Conservation (phyloP, 2,113 vertebrate species). For the Microcebus tavaratra region DNA sequence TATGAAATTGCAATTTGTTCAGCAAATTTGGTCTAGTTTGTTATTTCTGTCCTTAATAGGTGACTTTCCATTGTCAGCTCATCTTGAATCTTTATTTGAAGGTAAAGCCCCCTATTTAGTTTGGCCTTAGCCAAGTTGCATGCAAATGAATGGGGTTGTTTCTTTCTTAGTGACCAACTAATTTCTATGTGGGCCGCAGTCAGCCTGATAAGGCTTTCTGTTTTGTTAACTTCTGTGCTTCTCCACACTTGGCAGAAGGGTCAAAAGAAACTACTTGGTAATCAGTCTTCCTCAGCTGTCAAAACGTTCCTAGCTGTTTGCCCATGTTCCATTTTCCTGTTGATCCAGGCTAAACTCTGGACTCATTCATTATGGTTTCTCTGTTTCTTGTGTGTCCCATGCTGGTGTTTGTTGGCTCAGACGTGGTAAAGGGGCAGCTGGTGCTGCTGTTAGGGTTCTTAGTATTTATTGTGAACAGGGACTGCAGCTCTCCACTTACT, state of each 20-base stretch:
- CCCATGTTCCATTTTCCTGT: not conserved
- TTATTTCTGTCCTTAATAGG: not conserved
- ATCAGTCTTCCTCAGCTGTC: not conserved
- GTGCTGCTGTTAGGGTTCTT: no score
- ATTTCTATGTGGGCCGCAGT: not conserved
- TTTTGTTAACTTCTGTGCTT: not conserved
- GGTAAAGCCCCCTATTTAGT: not conserved
- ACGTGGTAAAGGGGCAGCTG: not conserved
- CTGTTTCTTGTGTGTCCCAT: not conserved
- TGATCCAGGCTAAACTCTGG: not conserved
- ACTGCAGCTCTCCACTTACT: not conserved
- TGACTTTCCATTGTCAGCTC: not conserved
- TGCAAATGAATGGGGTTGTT: not conserved
- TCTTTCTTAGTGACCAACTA: not conserved
- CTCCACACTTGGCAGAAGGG: not conserved
- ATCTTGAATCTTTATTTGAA: not conserved
- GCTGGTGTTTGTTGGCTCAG: not conserved
- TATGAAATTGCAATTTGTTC: not conserved
- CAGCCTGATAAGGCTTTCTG: not conserved
- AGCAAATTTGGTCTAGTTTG: not conserved
- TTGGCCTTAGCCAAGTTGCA: not conserved
- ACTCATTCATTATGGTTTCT: not conserved
- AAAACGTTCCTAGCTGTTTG: not conserved
- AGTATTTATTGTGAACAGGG: not conserved
- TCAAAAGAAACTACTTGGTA: slow-evolving; percentile 1